These are phyloP conservation scores for Myiozetetes cayanensis DNA, from an alignment of 2,113 vertebrate species.

Conservation along the genomic window DNA sequence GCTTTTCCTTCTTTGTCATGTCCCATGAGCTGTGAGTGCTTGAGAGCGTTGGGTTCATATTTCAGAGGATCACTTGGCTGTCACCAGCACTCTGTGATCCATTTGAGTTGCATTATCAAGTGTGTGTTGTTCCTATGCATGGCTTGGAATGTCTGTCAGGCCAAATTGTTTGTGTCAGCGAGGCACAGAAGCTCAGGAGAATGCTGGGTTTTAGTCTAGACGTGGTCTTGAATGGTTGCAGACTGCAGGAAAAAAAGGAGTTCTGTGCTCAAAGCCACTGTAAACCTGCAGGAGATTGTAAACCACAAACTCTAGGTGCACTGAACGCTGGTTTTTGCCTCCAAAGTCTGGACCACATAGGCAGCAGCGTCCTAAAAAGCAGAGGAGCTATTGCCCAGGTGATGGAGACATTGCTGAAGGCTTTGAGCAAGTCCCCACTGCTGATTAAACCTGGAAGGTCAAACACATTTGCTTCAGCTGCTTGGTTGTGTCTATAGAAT, in stretches of 20 bases:
- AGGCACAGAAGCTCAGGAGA: no score
- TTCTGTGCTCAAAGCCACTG: neutral
- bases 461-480: neutral
- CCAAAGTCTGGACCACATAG: neutral
- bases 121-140: rapidly evolving
- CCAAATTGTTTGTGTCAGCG: rapidly evolving
- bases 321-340: rapidly evolving
- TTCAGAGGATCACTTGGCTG: neutral
- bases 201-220: neutral
- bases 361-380: rapidly evolving
- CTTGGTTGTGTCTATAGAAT: neutral
- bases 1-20: rapidly evolving
- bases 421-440: neutral
- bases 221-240: rapidly evolving
- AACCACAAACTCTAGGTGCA: neutral
- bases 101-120: rapidly evolving
- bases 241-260: neutral
- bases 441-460: neutral
- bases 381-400: neutral
- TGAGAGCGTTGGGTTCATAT: rapidly evolving
- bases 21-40: neutral
- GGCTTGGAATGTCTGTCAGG: neutral
- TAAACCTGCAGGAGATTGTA: neutral
- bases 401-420: neutral
- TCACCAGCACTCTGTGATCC: rapidly evolving